phyloP scores from a whole-genome alignment of 1,140 invertebrate genomes.

The Drosophila azteca region DNA sequence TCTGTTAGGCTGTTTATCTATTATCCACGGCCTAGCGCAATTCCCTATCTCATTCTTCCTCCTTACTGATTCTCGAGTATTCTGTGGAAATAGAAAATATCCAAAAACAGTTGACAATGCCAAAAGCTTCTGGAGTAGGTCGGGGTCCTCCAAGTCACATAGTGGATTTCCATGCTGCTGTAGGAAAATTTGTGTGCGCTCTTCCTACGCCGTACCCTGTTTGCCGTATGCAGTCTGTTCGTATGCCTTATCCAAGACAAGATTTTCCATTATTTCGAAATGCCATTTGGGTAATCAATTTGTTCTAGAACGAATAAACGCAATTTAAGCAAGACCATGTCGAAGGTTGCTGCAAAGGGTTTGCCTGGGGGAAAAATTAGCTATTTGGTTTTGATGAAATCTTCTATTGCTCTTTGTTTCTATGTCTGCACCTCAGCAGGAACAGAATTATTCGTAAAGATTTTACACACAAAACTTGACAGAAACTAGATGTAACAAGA shows the following conservation, averaged over 20 bases:
- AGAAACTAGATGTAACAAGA: no score
- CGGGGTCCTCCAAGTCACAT: no score
- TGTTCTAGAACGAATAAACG: constrained; percentile 50
- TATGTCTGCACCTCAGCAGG: no score
- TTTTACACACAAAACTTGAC: constrained; percentile 15
- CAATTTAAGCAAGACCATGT: constrained; percentile 32
- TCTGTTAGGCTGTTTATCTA: constrained; percentile 24
- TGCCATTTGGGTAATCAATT: constrained; percentile 48
- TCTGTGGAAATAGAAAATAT: constrained; percentile 27
- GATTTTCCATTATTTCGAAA: constrained; percentile 45
- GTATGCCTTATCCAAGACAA: constrained; percentile 16
- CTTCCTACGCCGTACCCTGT: no score
- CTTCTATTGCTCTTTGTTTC: no score
- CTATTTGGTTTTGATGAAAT: constrained; percentile 22
- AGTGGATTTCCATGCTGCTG: no score
- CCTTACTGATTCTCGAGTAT: no score
- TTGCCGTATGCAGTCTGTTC: no score
- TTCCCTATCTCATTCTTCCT: background rate
- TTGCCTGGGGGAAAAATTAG: constrained; percentile 32
- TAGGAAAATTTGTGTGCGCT: no score
- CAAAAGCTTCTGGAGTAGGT: no score
- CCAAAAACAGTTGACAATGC: background rate
- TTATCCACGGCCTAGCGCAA: no score
- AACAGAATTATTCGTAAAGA: no score
- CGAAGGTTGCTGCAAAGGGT: constrained; percentile 4